Percentiles rank a stretch among this genome's conserved stretches.
These are phyloP conservation scores for Actias luna DNA, from an alignment of 2,888 invertebrate species.

Conservation along the genomic window DNA sequence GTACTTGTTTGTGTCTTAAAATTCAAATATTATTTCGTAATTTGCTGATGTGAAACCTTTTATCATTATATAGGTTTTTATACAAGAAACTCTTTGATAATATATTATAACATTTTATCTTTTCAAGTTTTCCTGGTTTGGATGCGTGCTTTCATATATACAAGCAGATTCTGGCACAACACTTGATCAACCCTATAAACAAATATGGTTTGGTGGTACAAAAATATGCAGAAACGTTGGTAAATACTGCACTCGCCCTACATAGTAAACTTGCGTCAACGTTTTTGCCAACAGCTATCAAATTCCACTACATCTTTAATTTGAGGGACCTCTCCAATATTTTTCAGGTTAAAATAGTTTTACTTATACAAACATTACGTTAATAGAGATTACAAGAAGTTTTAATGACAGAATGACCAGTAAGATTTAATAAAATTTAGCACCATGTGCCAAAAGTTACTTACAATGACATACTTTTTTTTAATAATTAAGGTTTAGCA, in stretches of 20 bases:
- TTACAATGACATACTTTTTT: no score
- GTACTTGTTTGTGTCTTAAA: no score
- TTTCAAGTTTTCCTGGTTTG: slow-evolving; percentile 88
- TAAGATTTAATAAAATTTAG: no score
- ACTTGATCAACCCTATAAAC: slow-evolving; percentile 83
- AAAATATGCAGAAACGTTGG: slow-evolving; percentile 83
- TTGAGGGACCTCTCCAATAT: slow-evolving; percentile 95
- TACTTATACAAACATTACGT: background rate
- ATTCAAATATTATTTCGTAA: no score
- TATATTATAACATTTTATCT: background rate
- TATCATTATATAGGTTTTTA: no score
- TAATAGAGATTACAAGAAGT: background rate
- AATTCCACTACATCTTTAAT: slow-evolving; percentile 97
- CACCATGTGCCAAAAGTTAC: no score
- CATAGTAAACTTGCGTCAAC: slow-evolving; percentile 88
- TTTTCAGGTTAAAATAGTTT: slow-evolving; percentile 86
- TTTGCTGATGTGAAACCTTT: no score
- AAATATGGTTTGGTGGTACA: slow-evolving; percentile 84
- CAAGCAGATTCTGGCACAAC: slow-evolving; percentile 90
- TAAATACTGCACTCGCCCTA: slow-evolving; percentile 87
- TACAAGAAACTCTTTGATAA: no score
- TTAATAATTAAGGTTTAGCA: no score
- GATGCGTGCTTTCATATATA: slow-evolving; percentile 94
- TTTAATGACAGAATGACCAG: no score
- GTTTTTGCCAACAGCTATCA: slow-evolving; percentile 96